Percentiles rank a stretch among this genome's conserved stretches.
phyloP scores from a whole-genome alignment of 1,140 invertebrate genomes.

The Zelostemma sp. region DNA sequence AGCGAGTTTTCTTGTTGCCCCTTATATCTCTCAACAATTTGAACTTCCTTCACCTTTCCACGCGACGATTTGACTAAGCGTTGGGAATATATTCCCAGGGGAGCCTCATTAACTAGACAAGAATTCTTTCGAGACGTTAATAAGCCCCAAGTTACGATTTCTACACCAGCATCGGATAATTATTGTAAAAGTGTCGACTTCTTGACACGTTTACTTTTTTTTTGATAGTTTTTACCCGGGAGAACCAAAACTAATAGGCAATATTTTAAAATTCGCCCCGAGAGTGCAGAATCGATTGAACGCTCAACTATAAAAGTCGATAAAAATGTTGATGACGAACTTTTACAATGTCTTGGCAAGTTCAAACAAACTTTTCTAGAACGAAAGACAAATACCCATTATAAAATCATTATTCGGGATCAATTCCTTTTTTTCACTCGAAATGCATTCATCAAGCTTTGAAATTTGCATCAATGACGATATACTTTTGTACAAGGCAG shows the following conservation, averaged over 20 bases:
- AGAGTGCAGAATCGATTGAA: background rate
- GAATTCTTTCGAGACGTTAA: background rate
- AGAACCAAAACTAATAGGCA: background rate
- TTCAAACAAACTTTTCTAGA: background rate
- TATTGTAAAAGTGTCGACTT: conserved; percentile 1
- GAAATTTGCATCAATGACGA: no score
- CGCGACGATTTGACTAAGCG: background rate
- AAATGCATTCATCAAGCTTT: no score
- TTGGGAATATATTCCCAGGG: background rate
- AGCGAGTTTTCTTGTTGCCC: no score
- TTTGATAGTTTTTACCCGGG: background rate
- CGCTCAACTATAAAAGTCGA: background rate
- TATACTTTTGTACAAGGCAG: no score
- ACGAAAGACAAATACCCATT: no score
- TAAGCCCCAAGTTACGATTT: background rate
- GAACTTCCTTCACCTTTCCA: background rate
- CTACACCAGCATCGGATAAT: background rate
- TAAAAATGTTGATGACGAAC: background rate
- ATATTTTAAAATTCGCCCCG: background rate
- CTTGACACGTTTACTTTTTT: background rate
- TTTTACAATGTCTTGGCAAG: background rate
- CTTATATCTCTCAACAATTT: no score
- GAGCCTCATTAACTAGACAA: background rate
- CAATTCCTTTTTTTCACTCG: no score
- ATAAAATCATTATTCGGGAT: no score